phyloP scores from a whole-genome alignment of 2,888 invertebrate genomes.

The Azorinus chamasolen region DNA sequence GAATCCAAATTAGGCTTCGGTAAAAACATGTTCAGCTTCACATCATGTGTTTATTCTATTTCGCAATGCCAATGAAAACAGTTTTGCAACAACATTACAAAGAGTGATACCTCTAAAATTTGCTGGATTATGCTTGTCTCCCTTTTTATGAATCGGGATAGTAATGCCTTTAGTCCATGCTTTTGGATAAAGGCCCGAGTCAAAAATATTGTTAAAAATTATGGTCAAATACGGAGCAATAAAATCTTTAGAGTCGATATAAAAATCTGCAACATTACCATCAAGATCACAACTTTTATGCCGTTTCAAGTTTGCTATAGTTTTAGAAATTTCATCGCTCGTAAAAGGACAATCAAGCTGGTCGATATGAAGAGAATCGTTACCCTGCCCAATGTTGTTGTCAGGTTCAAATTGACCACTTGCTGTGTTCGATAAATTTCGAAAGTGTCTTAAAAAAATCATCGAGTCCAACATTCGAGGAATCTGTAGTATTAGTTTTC shows the following conservation, averaged over 20 bases:
- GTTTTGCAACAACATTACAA: slow-evolving; percentile 39
- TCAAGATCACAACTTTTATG: slow-evolving; percentile 26
- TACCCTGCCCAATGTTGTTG: too few relatives aligned
- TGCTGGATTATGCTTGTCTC: slow-evolving; percentile 22
- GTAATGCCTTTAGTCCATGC: slow-evolving; percentile 38
- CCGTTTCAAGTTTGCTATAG: slow-evolving; percentile 13
- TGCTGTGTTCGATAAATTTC: too few relatives aligned
- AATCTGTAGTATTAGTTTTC: too few relatives aligned
- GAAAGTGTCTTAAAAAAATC: too few relatives aligned
- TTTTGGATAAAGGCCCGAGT: slow-evolving; percentile 28
- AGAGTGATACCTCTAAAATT: slow-evolving; percentile 47
- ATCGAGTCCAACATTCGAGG: too few relatives aligned
- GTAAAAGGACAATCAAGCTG: slow-evolving; percentile 14
- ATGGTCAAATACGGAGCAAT: slow-evolving; percentile 25
- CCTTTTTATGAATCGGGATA: slow-evolving; percentile 43
- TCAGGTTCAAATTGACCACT: too few relatives aligned
- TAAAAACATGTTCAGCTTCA: slow-evolving; percentile 11
- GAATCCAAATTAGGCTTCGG: slow-evolving; percentile 27
- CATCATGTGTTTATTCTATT: slow-evolving; percentile 24
- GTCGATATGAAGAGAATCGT: too few relatives aligned
- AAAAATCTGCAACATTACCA: slow-evolving; percentile 33
- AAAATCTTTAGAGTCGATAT: slow-evolving; percentile 21
- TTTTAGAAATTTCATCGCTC: slow-evolving; percentile 18
- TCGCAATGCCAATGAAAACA: slow-evolving; percentile 28
- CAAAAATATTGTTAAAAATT: slow-evolving; percentile 29